phyloP scores from a whole-genome alignment of 2,113 vertebrate genomes.

The Atractosteus spatula region DNA sequence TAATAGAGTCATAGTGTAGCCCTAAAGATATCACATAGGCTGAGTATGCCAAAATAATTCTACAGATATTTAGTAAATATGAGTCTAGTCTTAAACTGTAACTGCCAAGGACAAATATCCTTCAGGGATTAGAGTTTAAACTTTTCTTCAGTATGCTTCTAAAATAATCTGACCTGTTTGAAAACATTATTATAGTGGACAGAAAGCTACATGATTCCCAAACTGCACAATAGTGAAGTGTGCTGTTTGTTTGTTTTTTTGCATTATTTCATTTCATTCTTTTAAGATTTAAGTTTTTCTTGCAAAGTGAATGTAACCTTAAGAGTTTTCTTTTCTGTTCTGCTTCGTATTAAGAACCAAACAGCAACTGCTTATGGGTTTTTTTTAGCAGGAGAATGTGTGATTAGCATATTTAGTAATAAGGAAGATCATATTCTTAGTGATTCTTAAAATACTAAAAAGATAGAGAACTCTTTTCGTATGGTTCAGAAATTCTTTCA shows the following conservation, averaged over 20 bases:
- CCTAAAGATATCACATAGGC: neutral
- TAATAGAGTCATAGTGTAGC: neutral
- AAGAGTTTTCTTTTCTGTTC: neutral
- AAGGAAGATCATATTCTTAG: neutral
- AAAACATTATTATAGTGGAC: constrained; percentile 9
- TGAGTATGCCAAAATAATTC: neutral
- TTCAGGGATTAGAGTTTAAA: neutral
- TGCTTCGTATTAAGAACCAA: neutral
- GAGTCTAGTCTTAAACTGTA: neutral
- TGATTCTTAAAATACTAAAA: too few relatives aligned
- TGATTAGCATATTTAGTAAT: neutral
- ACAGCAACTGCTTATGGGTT: neutral
- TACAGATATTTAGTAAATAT: neutral
- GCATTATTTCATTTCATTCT: constrained; percentile 1
- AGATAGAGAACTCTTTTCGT: too few relatives aligned
- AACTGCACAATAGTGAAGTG: neutral
- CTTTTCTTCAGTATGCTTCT: neutral
- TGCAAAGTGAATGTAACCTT: constrained; percentile 2
- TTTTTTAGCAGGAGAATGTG: neutral
- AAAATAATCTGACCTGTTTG: constrained; percentile 1
- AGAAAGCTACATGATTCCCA: constrained; percentile 6
- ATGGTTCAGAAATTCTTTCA: too few relatives aligned
- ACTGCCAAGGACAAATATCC: neutral
- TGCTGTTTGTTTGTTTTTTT: neutral
- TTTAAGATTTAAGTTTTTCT: constrained; percentile 1